Evolutionary conservation across 2,888 invertebrate species (phyloP).

Genomic region (Caenorhabditis sinica): DNA sequence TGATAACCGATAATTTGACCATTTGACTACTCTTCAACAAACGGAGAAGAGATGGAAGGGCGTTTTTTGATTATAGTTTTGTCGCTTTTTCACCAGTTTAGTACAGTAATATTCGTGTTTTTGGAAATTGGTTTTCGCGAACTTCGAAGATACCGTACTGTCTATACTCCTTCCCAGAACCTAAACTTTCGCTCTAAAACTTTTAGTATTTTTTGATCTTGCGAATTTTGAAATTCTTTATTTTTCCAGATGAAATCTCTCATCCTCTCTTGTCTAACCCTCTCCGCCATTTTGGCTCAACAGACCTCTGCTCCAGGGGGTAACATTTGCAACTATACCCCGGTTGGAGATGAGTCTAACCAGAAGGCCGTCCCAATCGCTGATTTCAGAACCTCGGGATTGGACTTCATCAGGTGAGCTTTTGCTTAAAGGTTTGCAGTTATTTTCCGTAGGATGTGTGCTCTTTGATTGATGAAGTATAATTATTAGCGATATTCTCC

Average conservation of each 20-base stretch:
- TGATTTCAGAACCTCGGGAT: slow-evolving; percentile 68
- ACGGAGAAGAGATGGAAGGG: not conserved
- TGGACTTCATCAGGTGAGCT: slow-evolving; percentile 63
- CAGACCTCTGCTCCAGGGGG: slow-evolving; percentile 52
- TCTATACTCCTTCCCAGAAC: too few species aligned
- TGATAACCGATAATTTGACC: slow-evolving; percentile 37
- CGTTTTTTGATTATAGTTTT: slow-evolving; percentile 27
- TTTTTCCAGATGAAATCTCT: slow-evolving; percentile 28
- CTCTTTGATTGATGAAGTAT: too few species aligned
- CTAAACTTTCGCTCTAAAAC: too few species aligned
- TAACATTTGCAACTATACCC: slow-evolving; percentile 63
- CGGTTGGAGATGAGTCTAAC: slow-evolving; percentile 69
- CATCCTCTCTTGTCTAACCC: slow-evolving; percentile 30
- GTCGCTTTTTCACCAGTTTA: not conserved
- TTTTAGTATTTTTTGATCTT: too few species aligned
- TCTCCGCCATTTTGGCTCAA: slow-evolving; percentile 32
- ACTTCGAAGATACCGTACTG: too few species aligned
- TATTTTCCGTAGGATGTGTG: too few species aligned
- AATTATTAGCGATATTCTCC: too few species aligned
- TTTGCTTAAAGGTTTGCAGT: not conserved
- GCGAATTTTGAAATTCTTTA: not conserved
- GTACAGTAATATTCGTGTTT: not conserved
- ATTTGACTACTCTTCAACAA: slow-evolving; percentile 15
- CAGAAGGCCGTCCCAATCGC: slow-evolving; percentile 70
- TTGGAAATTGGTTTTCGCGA: too few species aligned